Evolutionary conservation across 1,140 invertebrate species (phyloP).

Genomic region (Centruroides sculpturatus): DNA sequence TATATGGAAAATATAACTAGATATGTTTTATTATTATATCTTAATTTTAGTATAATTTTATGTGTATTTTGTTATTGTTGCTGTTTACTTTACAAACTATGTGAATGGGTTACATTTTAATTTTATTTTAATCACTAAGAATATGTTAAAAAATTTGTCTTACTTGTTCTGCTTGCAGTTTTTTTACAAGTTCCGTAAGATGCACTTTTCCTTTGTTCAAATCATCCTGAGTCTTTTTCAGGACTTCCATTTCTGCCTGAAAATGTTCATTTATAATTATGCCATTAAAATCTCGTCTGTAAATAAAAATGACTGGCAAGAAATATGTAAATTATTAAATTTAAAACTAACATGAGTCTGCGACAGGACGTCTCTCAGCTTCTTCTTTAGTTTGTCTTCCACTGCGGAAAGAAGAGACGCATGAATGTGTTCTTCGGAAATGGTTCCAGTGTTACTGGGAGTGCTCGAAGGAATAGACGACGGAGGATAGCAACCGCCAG

Average conservation of each 20-base stretch:
- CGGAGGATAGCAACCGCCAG: constrained; percentile 10
- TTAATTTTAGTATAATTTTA: too few species aligned
- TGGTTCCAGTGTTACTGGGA: constrained; percentile 44
- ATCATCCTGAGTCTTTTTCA: constrained; percentile 76
- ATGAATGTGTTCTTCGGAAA: constrained; percentile 88
- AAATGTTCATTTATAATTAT: too few species aligned
- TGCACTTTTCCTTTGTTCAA: constrained; percentile 68
- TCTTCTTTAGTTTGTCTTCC: constrained; percentile 77
- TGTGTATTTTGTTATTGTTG: too few species aligned
- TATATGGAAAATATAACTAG: too few species aligned
- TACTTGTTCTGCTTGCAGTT: constrained; percentile 68
- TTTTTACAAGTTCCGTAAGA: constrained; percentile 63
- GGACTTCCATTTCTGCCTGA: constrained; percentile 78
- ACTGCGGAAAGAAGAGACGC: constrained; percentile 86
- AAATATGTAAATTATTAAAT: not conserved
- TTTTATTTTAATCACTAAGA: too few species aligned
- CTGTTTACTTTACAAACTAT: too few species aligned
- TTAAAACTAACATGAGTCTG: constrained; percentile 42
- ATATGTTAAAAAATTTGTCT: not conserved
- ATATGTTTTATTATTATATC: too few species aligned
- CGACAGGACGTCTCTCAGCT: constrained; percentile 73
- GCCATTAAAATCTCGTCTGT: too few species aligned
- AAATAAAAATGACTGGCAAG: too few species aligned
- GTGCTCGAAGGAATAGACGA: constrained; percentile 2
- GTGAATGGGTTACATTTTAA: too few species aligned